phyloP scores from a whole-genome alignment of 2,113 vertebrate genomes.

The Hippocampus zosterae region DNA sequence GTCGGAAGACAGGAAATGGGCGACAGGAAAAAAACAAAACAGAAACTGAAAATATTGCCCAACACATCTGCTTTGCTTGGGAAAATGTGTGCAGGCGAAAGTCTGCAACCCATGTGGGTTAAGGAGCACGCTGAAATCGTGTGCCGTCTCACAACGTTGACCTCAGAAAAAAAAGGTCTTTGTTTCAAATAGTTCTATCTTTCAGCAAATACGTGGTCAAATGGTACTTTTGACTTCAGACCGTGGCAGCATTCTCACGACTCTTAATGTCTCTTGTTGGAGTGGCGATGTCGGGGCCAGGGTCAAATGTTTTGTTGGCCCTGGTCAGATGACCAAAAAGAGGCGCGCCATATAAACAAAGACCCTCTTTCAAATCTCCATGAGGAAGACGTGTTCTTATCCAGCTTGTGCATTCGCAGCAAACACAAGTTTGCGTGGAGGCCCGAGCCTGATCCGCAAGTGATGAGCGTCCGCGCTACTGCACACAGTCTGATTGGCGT shows the following conservation, averaged over 20 bases:
- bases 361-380: conserved; percentile 42
- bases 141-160: too few relatives aligned
- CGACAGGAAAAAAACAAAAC: conserved; percentile 14
- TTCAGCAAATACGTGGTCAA: too few relatives aligned
- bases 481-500: neutral
- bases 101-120: neutral
- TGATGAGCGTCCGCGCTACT: neutral
- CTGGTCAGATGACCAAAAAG: conserved; percentile 60
- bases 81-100: neutral
- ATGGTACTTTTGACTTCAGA: too few relatives aligned
- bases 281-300: conserved; percentile 37
- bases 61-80: neutral
- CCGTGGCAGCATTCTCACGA: too few relatives aligned
- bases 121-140: neutral
- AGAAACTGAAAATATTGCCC: neutral
- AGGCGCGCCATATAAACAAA: conserved; percentile 44
- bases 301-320: conserved; percentile 44
- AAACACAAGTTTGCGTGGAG: conserved; percentile 18
- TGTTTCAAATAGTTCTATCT: neutral
- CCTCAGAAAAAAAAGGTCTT: neutral
- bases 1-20: neutral
- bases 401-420: conserved; percentile 8
- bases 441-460: neutral
- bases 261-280: conserved; percentile 25
- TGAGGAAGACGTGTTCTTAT: conserved; percentile 36